Conservation (phyloP, 2,888 invertebrate species). For the Ormyrus labotus region DNA sequence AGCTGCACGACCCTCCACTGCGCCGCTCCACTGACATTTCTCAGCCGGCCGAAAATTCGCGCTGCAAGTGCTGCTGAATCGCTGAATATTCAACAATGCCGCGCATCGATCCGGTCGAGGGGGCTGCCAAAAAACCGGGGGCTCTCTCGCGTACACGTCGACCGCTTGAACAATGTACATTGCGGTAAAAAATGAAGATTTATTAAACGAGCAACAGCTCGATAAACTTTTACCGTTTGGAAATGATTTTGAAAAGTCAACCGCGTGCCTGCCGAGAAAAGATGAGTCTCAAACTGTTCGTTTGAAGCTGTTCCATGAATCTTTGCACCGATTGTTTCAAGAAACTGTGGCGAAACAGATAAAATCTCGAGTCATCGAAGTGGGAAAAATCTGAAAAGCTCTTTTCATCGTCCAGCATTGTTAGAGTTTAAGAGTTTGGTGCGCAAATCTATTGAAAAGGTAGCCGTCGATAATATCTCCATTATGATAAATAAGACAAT, state of each 20-base stretch:
- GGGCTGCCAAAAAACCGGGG: constrained; percentile 37
- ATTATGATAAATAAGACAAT: constrained; percentile 55
- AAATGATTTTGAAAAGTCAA: too few species aligned
- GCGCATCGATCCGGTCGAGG: neutral
- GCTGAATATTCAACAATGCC: constrained; percentile 64
- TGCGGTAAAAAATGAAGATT: constrained; percentile 4
- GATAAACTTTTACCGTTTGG: too few species aligned
- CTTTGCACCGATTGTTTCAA: too few species aligned
- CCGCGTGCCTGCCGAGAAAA: too few species aligned
- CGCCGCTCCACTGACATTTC: neutral
- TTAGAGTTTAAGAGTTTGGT: neutral
- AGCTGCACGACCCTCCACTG: neutral
- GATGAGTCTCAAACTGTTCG: too few species aligned
- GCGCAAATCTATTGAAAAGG: constrained; percentile 5
- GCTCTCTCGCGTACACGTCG: too few species aligned
- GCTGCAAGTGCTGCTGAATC: constrained; percentile 60
- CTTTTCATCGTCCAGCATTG: neutral
- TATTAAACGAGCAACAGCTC: too few species aligned
- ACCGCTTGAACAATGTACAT: neutral
- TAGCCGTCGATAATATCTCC: constrained; percentile 24
- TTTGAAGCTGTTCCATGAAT: too few species aligned
- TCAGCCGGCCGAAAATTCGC: constrained; percentile 1
- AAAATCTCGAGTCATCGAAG: too few species aligned
- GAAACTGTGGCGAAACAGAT: too few species aligned
- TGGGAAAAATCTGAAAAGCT: neutral